phyloP scores from a whole-genome alignment of 2,797 vertebrate genomes.

The Carapus acus region DNA sequence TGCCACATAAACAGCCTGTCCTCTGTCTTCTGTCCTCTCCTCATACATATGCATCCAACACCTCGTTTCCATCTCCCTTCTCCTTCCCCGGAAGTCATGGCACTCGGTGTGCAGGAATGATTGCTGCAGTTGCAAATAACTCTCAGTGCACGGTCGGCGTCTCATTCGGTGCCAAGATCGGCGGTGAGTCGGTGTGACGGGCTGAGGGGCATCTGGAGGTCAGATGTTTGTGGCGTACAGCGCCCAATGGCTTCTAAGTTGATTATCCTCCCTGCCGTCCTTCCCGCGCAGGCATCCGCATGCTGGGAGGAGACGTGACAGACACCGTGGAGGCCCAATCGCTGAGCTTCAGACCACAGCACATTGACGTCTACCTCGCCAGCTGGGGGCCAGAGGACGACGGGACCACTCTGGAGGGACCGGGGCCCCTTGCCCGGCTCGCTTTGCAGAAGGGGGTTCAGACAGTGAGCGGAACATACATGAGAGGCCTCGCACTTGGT shows the following conservation, averaged over 20 bases:
- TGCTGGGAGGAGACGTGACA: conserved; percentile 93
- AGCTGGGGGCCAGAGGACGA: conserved; percentile 96
- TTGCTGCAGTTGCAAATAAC: conserved; percentile 89
- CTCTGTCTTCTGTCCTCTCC: too few relatives aligned
- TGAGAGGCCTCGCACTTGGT: too few relatives aligned
- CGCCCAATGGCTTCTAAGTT: background rate
- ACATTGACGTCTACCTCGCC: conserved; percentile 91
- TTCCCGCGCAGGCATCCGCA: conserved; percentile 79
- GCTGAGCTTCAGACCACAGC: conserved; percentile 83
- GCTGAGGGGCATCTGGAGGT: conserved; percentile 34
- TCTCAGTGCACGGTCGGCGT: conserved; percentile 90
- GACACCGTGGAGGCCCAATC: conserved; percentile 92
- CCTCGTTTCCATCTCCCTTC: conserved; percentile 55
- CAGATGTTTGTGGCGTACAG: conserved; percentile 2
- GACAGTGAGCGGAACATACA: conserved; percentile 60
- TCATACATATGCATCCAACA: conserved; percentile 66
- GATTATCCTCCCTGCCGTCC: background rate
- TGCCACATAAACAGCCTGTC: conserved; percentile 58
- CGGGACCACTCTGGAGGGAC: conserved; percentile 88
- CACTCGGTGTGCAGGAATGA: conserved; percentile 91
- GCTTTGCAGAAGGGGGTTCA: conserved; percentile 81
- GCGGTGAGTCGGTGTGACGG: conserved; percentile 75
- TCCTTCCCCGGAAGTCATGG: conserved; percentile 80
- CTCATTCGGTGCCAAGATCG: conserved; percentile 87
- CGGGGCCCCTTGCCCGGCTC: conserved; percentile 83